These are phyloP conservation scores for Ormyrus labotus DNA, from an alignment of 2,888 invertebrate species.

Conservation along the genomic window DNA sequence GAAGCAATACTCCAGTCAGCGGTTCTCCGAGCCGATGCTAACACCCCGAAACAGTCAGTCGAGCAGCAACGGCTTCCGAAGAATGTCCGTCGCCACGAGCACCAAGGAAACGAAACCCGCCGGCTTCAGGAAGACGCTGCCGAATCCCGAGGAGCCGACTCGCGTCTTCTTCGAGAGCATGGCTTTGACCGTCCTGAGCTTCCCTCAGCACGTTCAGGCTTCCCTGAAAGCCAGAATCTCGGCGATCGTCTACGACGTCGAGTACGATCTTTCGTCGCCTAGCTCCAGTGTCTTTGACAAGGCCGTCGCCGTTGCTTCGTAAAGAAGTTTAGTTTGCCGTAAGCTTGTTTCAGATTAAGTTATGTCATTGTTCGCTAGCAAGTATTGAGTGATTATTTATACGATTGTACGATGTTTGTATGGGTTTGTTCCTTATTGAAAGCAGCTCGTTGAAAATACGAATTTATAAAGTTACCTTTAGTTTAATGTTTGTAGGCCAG, in stretches of 20 bases:
- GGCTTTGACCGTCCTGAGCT: constrained; percentile 65
- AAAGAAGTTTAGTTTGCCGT: background rate
- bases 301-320: constrained; percentile 5
- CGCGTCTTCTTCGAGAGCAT: constrained; percentile 67
- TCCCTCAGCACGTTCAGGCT: constrained; percentile 65
- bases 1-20: background rate
- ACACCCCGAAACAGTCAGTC: background rate
- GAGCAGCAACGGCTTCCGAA: background rate
- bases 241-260: constrained; percentile 62
- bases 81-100: background rate
- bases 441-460: too few relatives aligned
- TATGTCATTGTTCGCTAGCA: background rate
- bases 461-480: too few relatives aligned
- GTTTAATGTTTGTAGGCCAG: too few relatives aligned
- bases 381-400: too few relatives aligned
- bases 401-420: too few relatives aligned
- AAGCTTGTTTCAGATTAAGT: background rate
- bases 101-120: background rate
- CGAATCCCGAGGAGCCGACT: constrained; percentile 57
- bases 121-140: too few relatives aligned
- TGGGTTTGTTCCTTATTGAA: too few relatives aligned
- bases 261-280: constrained; percentile 61
- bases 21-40: constrained; percentile 3
- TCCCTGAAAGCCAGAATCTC: constrained; percentile 63
- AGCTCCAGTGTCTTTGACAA: background rate